phyloP scores from a whole-genome alignment of 1,140 invertebrate species.

The Chironomus tepperi region DNA sequence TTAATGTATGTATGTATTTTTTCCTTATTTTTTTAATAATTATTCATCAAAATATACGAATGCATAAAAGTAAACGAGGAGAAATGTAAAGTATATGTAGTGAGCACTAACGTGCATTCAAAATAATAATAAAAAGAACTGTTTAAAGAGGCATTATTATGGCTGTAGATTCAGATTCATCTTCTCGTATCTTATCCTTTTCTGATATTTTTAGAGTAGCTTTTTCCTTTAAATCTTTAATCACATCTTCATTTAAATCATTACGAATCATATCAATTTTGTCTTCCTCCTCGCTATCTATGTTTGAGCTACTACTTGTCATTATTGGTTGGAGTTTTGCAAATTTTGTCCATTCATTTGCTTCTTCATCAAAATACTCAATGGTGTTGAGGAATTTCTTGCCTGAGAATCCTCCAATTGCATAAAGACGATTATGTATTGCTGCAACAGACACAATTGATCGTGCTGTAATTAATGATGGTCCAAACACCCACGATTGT shows the following conservation, averaged over 20 bases:
- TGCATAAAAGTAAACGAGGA: too few species aligned
- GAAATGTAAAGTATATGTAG: too few species aligned
- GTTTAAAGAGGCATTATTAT: conserved; percentile 10
- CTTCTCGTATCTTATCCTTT: conserved; percentile 17
- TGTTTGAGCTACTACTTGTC: neutral
- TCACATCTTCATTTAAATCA: neutral
- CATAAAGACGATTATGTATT: conserved; percentile 60
- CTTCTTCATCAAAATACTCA: conserved; percentile 61
- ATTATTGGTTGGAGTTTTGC: conserved; percentile 31
- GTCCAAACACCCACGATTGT: conserved; percentile 48
- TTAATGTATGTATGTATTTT: too few species aligned
- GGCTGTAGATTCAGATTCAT: neutral
- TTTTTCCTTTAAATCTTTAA: neutral
- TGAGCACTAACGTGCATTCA: too few species aligned
- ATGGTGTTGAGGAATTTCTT: conserved; percentile 70
- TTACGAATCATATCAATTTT: neutral
- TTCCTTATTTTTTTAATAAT: too few species aligned
- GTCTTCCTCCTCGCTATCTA: neutral
- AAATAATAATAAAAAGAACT: too few species aligned
- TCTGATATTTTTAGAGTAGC: neutral
- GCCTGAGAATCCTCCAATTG: conserved; percentile 70
- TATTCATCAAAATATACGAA: too few species aligned
- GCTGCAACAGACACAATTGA: conserved; percentile 66
- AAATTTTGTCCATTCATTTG: conserved; percentile 66
- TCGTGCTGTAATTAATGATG: conserved; percentile 54